These are phyloP conservation scores for Picus viridis DNA, from an alignment of 2,797 vertebrate species.

Conservation along the genomic window DNA sequence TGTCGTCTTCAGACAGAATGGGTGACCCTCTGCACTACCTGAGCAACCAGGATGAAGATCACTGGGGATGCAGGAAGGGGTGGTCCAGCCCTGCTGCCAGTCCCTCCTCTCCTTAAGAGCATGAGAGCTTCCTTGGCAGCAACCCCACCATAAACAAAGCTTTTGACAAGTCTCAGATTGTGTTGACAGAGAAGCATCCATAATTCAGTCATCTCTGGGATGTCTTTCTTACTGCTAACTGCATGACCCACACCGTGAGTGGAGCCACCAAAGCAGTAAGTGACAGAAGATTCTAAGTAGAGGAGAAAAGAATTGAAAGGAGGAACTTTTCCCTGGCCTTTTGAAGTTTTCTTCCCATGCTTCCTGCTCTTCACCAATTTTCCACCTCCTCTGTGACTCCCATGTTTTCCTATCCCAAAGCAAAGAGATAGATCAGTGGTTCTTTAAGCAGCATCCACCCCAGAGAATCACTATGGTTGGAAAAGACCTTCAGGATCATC, in stretches of 20 bases:
- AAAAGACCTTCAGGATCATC: too few species aligned
- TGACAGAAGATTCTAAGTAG: not conserved
- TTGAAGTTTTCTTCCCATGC: not conserved
- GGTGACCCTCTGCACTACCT: not conserved
- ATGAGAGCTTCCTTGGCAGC: not conserved
- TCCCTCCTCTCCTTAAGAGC: not conserved
- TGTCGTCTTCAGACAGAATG: not conserved
- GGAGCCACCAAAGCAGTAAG: not conserved
- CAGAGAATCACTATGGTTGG: too few species aligned
- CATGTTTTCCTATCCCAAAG: not conserved
- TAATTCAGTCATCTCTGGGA: not conserved
- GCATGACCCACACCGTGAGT: not conserved
- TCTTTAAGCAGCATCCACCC: not conserved
- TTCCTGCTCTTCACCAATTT: not conserved
- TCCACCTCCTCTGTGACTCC: not conserved
- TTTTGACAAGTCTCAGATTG: not conserved
- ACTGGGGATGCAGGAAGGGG: not conserved
- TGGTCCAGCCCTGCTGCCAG: fast-evolving
- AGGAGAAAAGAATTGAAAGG: not conserved
- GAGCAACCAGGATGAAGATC: not conserved
- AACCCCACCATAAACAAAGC: not conserved
- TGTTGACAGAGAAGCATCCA: not conserved
- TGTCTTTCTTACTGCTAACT: fast-evolving
- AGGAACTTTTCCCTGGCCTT: not conserved
- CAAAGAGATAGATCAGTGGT: not conserved